Evolutionary conservation across 2,113 vertebrate genomes (phyloP), one percentile per base, ranked within the genome.

Genomic region (Ceyx cyanopectus): DNA sequence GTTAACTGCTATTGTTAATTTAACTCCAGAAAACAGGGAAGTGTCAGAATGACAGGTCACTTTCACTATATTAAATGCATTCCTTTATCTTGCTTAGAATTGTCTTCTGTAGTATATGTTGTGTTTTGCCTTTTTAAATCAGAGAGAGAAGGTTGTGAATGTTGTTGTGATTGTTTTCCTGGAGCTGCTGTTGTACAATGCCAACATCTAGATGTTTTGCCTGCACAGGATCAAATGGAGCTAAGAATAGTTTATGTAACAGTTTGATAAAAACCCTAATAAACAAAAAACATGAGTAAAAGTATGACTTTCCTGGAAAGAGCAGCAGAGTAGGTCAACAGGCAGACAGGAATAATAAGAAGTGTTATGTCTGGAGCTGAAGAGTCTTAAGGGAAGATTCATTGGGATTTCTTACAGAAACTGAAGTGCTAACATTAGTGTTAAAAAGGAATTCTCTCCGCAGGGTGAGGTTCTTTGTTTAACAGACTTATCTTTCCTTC

Each of bases 401-500:
- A 24, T 34, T 68, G 53, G 29, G 24, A 70, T 83, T 78, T 91
- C 74, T 69, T 65, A 27, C 9, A 63, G 79, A 85, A 94, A 84
- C 30, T 14, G 2, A 79, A 74, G 73, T 46, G 34, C 73, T 76
- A 85, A 70, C 51, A 7, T 81, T 29, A 70, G 48, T 0, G 9
- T 80, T 80, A 54, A 83, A 72, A 67, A 81, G 16, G 10, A 91
- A 77, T 88, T 87, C 41, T 85, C 89, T 91, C 84, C 0, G 0
- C 68, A 41, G 68, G 50, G 32, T 69, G 30, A 51, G 12, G 22
- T 72, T 69, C 70, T 91, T 87, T 87, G 73, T 85, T 93, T 78
- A 88, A 60, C 26, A 87, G 61, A 61, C 20, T 75, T 75, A 57
- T 74, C 65, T 82, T 75, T 91, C 87, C 51, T 79, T 92, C 83